Conservation (phyloP, 1,140 invertebrate genomes). For the Conopomorpha cramerella region DNA sequence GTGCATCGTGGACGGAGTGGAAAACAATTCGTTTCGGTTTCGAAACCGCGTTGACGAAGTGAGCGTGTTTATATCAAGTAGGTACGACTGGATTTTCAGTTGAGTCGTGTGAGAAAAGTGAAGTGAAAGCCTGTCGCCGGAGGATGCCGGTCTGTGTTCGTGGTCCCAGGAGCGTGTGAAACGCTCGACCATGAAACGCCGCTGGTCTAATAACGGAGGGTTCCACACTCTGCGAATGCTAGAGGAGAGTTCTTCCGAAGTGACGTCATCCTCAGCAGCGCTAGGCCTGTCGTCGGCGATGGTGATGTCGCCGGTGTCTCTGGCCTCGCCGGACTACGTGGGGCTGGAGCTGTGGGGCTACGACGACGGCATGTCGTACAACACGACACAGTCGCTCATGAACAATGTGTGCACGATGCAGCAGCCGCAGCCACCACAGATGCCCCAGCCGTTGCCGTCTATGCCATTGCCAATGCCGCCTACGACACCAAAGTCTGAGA, state of each 20-base stretch:
- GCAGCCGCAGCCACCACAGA: constrained; percentile 26
- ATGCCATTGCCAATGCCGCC: constrained; percentile 54
- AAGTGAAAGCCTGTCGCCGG: constrained; percentile 40
- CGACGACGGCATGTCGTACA: constrained; percentile 51
- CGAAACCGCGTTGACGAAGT: constrained; percentile 33
- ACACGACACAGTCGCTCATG: constrained; percentile 31
- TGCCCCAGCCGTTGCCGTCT: constrained; percentile 51
- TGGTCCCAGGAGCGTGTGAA: constrained; percentile 40
- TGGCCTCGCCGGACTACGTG: constrained; percentile 69
- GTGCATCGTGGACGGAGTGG: constrained; percentile 16
- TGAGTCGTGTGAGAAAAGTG: constrained; percentile 50
- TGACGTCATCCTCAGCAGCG: constrained; percentile 73
- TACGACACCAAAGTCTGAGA: constrained; percentile 57
- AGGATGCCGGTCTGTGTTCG: constrained; percentile 41
- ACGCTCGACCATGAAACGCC: constrained; percentile 66
- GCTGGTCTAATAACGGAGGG: constrained; percentile 71
- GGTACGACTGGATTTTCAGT: no score
- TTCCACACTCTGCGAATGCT: constrained; percentile 66
- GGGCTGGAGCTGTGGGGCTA: constrained; percentile 83
- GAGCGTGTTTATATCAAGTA: constrained; percentile 31
- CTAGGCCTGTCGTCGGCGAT: constrained; percentile 62
- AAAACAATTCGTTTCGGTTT: constrained; percentile 37
- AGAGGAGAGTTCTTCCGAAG: constrained; percentile 75
- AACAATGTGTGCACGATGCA: constrained; percentile 38
- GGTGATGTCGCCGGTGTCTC: constrained; percentile 71